Percentiles rank a stretch among this genome's conserved stretches.
These are phyloP conservation scores for Heterodera carotae DNA, from an alignment of 1,140 invertebrate species.

Conservation along the genomic window DNA sequence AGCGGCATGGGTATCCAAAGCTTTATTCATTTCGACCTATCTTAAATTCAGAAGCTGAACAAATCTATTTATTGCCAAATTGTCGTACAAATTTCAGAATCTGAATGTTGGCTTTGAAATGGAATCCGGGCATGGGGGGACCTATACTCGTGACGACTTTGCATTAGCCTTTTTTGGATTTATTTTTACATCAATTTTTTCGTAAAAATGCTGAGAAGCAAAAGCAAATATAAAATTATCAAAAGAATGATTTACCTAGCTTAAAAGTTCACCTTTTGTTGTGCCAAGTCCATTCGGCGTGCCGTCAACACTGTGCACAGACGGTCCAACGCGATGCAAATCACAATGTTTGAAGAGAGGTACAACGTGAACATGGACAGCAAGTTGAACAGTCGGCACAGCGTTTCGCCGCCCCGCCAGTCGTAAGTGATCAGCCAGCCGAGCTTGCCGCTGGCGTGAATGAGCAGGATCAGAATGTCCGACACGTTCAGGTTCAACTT, in stretches of 20 bases:
- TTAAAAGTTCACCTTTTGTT: slow-evolving; percentile 26
- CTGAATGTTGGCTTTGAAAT: no score
- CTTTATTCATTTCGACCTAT: no score
- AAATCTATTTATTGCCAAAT: no score
- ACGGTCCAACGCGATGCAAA: slow-evolving; percentile 61
- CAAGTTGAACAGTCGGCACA: slow-evolving; percentile 62
- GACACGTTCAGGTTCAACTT: slow-evolving; percentile 63
- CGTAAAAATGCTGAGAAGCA: neutral
- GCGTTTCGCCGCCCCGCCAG: slow-evolving; percentile 55
- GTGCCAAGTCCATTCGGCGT: slow-evolving; percentile 31
- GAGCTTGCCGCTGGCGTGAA: slow-evolving; percentile 55
- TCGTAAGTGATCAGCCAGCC: slow-evolving; percentile 60
- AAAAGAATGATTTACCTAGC: neutral
- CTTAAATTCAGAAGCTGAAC: no score
- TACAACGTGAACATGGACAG: slow-evolving; percentile 61
- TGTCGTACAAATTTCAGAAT: no score
- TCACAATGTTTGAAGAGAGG: slow-evolving; percentile 61
- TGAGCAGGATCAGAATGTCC: slow-evolving; percentile 58
- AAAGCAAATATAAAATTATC: slow-evolving; percentile 14
- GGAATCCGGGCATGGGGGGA: no score
- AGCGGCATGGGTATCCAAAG: no score
- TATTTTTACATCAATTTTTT: no score
- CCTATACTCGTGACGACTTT: no score
- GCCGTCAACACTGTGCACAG: slow-evolving; percentile 57
- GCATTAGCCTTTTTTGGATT: no score